These are phyloP conservation scores for Centruroides vittatus DNA, from an alignment of 1,140 invertebrate species.

Conservation along the genomic window DNA sequence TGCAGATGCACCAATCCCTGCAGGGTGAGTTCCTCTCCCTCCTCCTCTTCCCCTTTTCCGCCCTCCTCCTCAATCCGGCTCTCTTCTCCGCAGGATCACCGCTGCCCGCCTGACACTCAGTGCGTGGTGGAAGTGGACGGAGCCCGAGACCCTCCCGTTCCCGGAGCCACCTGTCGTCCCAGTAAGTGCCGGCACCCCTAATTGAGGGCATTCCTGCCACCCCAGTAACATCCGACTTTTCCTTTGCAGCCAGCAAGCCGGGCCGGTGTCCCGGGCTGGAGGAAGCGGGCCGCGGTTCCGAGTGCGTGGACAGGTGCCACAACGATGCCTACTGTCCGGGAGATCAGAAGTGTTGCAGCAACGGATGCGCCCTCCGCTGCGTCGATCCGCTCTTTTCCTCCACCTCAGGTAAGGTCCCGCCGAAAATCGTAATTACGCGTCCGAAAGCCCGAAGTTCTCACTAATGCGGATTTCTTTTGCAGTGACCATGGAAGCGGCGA, in stretches of 20 bases:
- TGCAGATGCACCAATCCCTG: constrained; percentile 68
- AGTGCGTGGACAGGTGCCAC: constrained; percentile 52
- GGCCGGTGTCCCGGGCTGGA: constrained; percentile 48
- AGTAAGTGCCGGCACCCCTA: neutral
- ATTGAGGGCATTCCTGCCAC: no score
- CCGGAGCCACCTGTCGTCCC: constrained; percentile 7
- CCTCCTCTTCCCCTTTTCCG: constrained; percentile 33
- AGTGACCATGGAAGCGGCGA: no score
- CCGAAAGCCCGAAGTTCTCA: no score
- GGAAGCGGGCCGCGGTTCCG: constrained; percentile 28
- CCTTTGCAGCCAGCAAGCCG: constrained; percentile 38
- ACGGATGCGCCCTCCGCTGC: constrained; percentile 57
- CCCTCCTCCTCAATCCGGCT: constrained; percentile 14
- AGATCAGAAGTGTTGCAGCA: constrained; percentile 63
- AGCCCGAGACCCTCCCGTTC: constrained; percentile 15
- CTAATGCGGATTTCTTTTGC: no score
- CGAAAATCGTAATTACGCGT: no score
- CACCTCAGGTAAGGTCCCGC: constrained; percentile 33
- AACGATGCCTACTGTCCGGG: constrained; percentile 64
- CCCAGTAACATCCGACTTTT: no score
- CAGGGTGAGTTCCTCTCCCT: constrained; percentile 14
- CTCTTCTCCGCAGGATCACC: constrained; percentile 22
- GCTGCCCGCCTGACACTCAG: constrained; percentile 44
- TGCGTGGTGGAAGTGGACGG: constrained; percentile 43
- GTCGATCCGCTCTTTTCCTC: constrained; percentile 21